Evolutionary conservation across 53 echinoderm and acorn worm genomes (phyloP).

Genomic region (Echinarachnius parma): DNA sequence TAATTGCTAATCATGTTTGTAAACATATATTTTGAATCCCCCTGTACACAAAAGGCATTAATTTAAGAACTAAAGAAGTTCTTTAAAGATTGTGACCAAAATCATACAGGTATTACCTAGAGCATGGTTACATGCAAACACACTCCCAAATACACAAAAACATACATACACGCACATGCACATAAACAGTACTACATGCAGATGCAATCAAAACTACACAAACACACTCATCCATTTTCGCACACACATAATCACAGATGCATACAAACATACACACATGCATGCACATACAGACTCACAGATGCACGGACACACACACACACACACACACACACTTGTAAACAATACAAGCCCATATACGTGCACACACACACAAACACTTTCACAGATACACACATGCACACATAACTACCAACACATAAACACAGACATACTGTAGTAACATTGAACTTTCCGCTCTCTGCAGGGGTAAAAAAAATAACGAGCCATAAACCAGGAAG

Average conservation of each 20-base stretch:
- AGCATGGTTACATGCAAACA: not conserved
- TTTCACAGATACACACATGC: not conserved
- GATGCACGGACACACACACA: not conserved
- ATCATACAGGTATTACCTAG: no score
- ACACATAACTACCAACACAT: not conserved
- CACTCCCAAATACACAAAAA: not conserved
- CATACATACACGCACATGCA: not conserved
- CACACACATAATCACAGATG: not conserved
- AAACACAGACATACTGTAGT: slow-evolving; percentile 15
- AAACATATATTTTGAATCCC: no score
- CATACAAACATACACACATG: slow-evolving; percentile 4
- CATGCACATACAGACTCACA: slow-evolving; percentile 1
- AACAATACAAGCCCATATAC: not conserved
- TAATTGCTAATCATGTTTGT: no score
- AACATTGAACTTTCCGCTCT: slow-evolving; percentile 21
- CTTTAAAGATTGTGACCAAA: no score
- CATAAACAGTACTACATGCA: no score
- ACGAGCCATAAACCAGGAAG: slow-evolving; percentile 14
- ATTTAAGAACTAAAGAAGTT: no score
- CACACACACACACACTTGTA: not conserved
- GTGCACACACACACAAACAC: not conserved
- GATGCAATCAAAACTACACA: not conserved
- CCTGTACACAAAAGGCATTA: no score
- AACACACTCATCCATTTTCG: not conserved
- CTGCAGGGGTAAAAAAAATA: not conserved